A percentile compares a stretch with the other conserved stretches of the same genome.
Conservation (phyloP, 2,888 invertebrate species). For the Dryococelus australis region DNA sequence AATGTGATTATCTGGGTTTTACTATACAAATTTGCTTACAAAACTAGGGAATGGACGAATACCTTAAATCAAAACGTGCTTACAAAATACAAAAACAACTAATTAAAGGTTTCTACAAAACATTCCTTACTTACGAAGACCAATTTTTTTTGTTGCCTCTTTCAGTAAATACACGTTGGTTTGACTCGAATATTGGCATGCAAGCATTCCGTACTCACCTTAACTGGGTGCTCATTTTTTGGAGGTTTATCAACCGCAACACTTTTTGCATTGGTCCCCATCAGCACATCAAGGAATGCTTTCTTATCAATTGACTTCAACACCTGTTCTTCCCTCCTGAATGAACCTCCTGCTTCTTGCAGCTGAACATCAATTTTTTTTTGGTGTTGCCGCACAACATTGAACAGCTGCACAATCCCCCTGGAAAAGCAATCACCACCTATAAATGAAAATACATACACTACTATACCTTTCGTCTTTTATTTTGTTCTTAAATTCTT, state of each 20-base stretch:
- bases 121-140: too few relatives aligned
- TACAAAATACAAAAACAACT: too few relatives aligned
- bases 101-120: too few relatives aligned
- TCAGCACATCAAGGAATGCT: slow-evolving; percentile 78
- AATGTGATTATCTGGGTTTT: too few relatives aligned
- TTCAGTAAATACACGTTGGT: too few relatives aligned
- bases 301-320: slow-evolving; percentile 78
- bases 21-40: too few relatives aligned
- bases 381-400: slow-evolving; percentile 88
- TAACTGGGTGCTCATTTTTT: slow-evolving; percentile 49
- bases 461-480: not conserved
- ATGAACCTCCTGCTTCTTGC: slow-evolving; percentile 72
- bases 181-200: not conserved
- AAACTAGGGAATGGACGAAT: too few relatives aligned
- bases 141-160: too few relatives aligned
- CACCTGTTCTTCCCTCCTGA: slow-evolving; percentile 78
- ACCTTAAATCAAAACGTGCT: too few relatives aligned
- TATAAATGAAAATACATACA: not conserved
- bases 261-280: slow-evolving; percentile 64
- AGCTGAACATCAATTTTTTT: slow-evolving; percentile 76
- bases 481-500: not conserved
- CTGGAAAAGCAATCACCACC: slow-evolving; percentile 57
- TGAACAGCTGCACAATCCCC: slow-evolving; percentile 92
- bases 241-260: slow-evolving; percentile 54
- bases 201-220: slow-evolving; percentile 43